These are phyloP conservation scores for Megalops cyprinoides DNA, from an alignment of 2,797 vertebrate genomes.

Conservation along the genomic window DNA sequence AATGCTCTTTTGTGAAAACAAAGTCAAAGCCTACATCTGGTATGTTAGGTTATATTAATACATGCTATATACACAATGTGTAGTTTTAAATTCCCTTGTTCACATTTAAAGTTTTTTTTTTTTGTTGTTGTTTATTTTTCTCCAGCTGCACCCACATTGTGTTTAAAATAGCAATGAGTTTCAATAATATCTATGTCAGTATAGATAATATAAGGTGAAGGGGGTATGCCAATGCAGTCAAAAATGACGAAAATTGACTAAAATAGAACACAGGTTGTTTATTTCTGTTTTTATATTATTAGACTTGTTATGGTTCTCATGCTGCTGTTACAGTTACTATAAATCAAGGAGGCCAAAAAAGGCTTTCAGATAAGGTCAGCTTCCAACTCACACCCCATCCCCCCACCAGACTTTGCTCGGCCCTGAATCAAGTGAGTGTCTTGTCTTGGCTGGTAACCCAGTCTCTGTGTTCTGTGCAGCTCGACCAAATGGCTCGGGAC, in stretches of 20 bases:
- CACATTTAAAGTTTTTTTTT: too few relatives aligned
- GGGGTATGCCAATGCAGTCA: too few relatives aligned
- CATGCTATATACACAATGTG: too few relatives aligned
- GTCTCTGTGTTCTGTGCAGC: conserved; percentile 44
- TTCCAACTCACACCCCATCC: neutral
- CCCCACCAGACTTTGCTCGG: neutral
- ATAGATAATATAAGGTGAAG: too few relatives aligned
- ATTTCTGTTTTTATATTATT: neutral
- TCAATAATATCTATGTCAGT: too few relatives aligned
- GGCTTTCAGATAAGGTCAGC: neutral
- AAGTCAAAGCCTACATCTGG: neutral
- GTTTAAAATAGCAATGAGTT: neutral
- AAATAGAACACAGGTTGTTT: neutral
- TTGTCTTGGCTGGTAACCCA: conserved; percentile 43
- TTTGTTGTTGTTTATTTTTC: too few relatives aligned
- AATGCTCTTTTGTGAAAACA: neutral
- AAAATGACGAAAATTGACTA: too few relatives aligned
- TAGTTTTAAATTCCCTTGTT: neutral
- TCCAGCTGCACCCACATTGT: neutral
- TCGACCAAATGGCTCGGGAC: conserved; percentile 51
- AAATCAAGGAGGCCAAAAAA: neutral
- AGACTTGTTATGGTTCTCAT: neutral
- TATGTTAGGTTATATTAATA: neutral
- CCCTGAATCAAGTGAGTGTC: conserved; percentile 4
- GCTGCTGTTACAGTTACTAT: neutral